phyloP scores from a whole-genome alignment of 2,113 vertebrate species.

The Tachysurus fulvidraco region DNA sequence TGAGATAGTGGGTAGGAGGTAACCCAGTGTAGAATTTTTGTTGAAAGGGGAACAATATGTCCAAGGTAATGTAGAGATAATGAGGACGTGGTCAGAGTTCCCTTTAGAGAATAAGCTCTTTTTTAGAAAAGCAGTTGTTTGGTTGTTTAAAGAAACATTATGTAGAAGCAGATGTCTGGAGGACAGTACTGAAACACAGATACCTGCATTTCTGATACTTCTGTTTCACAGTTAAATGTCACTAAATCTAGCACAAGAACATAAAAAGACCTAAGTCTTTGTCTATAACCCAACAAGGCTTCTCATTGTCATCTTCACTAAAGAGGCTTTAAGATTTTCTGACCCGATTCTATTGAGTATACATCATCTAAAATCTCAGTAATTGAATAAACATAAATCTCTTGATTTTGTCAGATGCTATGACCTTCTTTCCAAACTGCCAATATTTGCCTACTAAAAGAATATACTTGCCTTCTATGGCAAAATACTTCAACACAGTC shows the following conservation, averaged over 20 bases:
- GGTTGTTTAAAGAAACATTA: neutral
- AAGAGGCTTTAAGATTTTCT: slow-evolving; percentile 31
- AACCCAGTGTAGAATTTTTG: neutral
- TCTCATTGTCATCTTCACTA: neutral
- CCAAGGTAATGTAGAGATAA: neutral
- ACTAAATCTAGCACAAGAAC: neutral
- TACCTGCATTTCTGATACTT: neutral
- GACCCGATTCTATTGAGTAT: slow-evolving; percentile 44
- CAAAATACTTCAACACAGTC: neutral
- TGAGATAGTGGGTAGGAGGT: neutral
- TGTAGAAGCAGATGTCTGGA: neutral
- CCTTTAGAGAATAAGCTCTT: neutral
- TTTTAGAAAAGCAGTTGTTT: neutral
- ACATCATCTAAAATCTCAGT: slow-evolving; percentile 41
- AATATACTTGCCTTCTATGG: neutral
- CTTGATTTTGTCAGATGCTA: slow-evolving; percentile 43
- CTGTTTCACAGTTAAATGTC: neutral
- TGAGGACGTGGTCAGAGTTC: neutral
- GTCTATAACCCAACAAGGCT: neutral
- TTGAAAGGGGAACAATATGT: neutral
- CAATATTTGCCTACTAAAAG: neutral
- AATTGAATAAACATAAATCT: slow-evolving; percentile 1
- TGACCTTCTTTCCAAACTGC: slow-evolving; percentile 30
- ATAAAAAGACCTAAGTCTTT: neutral
- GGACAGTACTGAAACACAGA: neutral